A percentile compares a stretch with the other conserved stretches of the same genome.
These are phyloP conservation scores for Pyralis farinalis DNA, from an alignment of 2,888 invertebrate species.

Conservation along the genomic window DNA sequence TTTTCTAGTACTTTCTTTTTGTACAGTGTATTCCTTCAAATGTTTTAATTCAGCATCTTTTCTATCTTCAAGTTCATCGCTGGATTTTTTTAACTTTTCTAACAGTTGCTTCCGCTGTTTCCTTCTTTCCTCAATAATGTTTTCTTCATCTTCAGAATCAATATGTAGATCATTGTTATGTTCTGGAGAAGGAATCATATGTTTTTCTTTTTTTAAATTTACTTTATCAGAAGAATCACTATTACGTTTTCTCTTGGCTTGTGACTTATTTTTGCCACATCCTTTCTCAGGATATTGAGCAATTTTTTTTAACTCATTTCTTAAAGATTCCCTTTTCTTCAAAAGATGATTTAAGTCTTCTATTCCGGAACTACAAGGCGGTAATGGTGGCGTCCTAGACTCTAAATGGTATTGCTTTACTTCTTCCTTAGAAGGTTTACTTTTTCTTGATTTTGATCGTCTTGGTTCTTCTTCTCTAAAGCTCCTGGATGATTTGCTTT, in stretches of 20 bases:
- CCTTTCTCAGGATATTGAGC: conserved; percentile 31
- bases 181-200: conserved; percentile 55
- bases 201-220: conserved; percentile 18
- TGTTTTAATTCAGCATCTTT: conserved; percentile 22
- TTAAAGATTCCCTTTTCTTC: conserved; percentile 53
- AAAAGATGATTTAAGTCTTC: conserved; percentile 44
- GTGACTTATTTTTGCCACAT: conserved; percentile 30
- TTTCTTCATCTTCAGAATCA: conserved; percentile 93
- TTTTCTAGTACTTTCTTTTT: conserved; percentile 24
- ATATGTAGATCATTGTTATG: conserved; percentile 82
- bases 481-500: conserved; percentile 37
- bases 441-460: conserved; percentile 36
- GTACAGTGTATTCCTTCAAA: conserved; percentile 15
- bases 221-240: conserved; percentile 17
- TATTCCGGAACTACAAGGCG: conserved; percentile 40
- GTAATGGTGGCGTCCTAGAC: conserved; percentile 63
- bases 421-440: conserved; percentile 29
- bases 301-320: conserved; percentile 52
- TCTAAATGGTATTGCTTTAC: conserved; percentile 34
- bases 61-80: conserved; percentile 21
- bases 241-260: conserved; percentile 25
- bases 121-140: conserved; percentile 93
- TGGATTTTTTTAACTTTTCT: conserved; percentile 62
- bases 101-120: conserved; percentile 93
- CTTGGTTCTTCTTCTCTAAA: conserved; percentile 34